Evolutionary conservation across 2,888 invertebrate genomes (phyloP).

Genomic region (Bellardia pandia): DNA sequence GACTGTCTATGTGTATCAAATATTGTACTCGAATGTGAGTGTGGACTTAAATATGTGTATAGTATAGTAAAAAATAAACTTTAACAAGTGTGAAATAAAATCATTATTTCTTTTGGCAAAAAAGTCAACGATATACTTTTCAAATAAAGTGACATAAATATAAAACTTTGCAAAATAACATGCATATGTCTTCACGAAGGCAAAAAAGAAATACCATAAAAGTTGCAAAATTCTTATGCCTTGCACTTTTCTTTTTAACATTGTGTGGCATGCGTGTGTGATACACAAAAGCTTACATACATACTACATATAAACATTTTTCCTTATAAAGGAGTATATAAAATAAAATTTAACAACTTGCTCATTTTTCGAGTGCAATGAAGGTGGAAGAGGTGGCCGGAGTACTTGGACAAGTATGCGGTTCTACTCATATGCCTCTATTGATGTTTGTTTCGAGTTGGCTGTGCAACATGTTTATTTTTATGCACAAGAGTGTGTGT

Average conservation of each 20-base stretch:
- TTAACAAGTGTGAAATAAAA: constrained; percentile 70
- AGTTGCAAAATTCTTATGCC: constrained; percentile 33
- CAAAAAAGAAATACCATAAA: background rate
- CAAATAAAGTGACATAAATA: constrained; percentile 64
- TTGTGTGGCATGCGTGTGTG: background rate
- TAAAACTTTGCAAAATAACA: constrained; percentile 53
- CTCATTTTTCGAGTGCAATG: background rate
- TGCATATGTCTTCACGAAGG: constrained; percentile 16
- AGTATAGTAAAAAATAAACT: constrained; percentile 9
- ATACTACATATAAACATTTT: background rate
- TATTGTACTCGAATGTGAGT: background rate
- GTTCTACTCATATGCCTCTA: background rate
- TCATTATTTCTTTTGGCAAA: constrained; percentile 57
- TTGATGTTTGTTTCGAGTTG: background rate
- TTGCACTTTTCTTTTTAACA: constrained; percentile 28
- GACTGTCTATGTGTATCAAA: background rate
- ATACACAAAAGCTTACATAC: background rate
- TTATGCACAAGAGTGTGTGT: background rate
- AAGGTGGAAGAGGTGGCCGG: background rate
- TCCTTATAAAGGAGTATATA: constrained; percentile 2
- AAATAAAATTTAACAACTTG: constrained; percentile 7
- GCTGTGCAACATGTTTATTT: constrained; percentile 50
- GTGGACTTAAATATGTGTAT: background rate
- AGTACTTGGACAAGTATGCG: constrained; percentile 1
- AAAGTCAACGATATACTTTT: constrained; percentile 59